Base-by-base conservation (phyloP, 2,797 vertebrate genomes). In the Cryptoprocta ferox region DNA sequence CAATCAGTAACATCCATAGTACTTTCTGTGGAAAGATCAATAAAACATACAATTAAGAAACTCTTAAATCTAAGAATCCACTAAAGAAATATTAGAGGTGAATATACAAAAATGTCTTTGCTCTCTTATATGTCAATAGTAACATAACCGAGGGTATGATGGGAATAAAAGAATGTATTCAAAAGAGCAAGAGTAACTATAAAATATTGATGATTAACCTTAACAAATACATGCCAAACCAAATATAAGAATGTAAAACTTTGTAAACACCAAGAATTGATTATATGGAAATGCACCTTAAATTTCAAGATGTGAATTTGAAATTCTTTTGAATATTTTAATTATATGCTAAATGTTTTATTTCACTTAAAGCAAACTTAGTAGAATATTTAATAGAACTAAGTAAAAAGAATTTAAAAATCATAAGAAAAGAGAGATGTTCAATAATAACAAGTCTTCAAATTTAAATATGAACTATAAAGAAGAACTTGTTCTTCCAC, bases 191-290 rank as follows among this genome's bases (percentile, higher is more conserved):
- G 16, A 7, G 50, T 42, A 66, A 48, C 11, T 82, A 6, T 48
- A 71, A 85, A 89, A 66, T 78, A 92, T 42, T 24, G 13, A 89
- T 45, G 9, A 78, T 65, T 88, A 76, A 76, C 70, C 16, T 37
- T 83, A 96, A 53, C n/a, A 84, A 95, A 32, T 26, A 84, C 7
- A 39, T 84, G 65, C 28, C 91, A 95, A 86, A 78, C 32, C 48
- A 35, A 32, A 92, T 24, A 18, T 6, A 79, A 75, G 50, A 63
- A 80, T 50, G 0, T 75, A 24, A 91, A 83, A 66, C 3, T 79
- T 59, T 68, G 28, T 37, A 61, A 5, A 39, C 26, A 56, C 10
- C 9, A 56, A 86, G 11, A 68, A 70, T 11, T 79, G 53, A 70
- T 30, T 75, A 14, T 16, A 50, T 28, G 4, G 37, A 80, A 26